These are phyloP conservation scores for Elaphurus davidianus DNA, from an alignment of 2,113 vertebrate genomes.

Conservation along the genomic window DNA sequence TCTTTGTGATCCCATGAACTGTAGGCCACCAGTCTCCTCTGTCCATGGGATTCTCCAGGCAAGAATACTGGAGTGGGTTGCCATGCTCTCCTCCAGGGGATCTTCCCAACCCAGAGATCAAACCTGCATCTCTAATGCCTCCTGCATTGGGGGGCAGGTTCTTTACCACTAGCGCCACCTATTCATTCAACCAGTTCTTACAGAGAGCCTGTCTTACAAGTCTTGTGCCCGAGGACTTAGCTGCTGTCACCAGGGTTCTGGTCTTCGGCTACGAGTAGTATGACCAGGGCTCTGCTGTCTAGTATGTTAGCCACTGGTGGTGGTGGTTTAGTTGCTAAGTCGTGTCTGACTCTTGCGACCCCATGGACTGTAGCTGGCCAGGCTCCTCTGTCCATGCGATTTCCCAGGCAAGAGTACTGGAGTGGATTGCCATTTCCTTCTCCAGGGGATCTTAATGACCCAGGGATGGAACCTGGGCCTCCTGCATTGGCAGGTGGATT, in stretches of 20 bases:
- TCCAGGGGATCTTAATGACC: no score
- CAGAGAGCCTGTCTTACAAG: neutral
- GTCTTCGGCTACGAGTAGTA: neutral
- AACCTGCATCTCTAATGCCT: neutral
- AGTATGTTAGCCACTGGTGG: neutral
- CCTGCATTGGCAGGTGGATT: neutral
- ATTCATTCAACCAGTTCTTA: no score
- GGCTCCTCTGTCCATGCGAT: no score
- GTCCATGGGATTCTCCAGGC: neutral
- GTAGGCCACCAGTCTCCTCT: neutral
- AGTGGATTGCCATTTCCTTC: no score
- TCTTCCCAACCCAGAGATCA: neutral
- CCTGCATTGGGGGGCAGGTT: no score
- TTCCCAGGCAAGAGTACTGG: no score
- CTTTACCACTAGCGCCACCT: no score
- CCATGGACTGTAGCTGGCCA: no score
- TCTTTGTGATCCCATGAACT: neutral
- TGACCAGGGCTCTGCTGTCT: accelerated
- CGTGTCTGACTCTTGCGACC: no score
- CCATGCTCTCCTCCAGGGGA: neutral
- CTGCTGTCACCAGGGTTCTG: neutral
- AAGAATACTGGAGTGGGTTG: neutral
- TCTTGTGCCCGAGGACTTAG: neutral
- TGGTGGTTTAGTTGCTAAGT: no score
- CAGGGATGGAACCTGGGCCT: neutral